Evolutionary conservation across 2,113 vertebrate genomes (phyloP), one percentile per base, ranked within the genome.

Genomic region (Hippocampus abdominalis): DNA sequence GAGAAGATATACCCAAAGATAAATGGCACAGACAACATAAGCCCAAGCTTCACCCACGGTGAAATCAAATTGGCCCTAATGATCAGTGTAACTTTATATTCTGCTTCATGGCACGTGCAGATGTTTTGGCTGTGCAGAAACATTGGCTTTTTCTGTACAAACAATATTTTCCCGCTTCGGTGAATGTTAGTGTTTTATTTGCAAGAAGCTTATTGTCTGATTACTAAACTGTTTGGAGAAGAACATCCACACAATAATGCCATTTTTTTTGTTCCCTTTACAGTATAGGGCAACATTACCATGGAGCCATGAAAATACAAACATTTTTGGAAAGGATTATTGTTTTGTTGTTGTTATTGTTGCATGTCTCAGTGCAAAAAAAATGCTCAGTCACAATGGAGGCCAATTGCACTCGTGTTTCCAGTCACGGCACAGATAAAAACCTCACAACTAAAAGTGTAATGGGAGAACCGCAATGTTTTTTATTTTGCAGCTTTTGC

Each of bases 131-230:
- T 20, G 3, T 66, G 64, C 48, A 25, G 73, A 73, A 69, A 69
- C 66, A 81, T 54, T 54, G 44, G 69, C 61, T 32, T 27, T 54
- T 73, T n/a, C n/a, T 73, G 67, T 68, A 66, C 77, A 86, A 71
- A 72, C 68, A 66, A 53, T 69, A 71, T 75, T 72, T 65, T 78
- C 77, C 66, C 78, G 66, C 66, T 72, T 71, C 46, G 0, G 27
- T 84, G 83, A 87, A 84, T 90, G 84, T 76, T 78, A 53, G 77
- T 88, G 85, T 90, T 89, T 88, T 80, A 90, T 92, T 86, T 88
- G 77, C 12, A 9, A 40, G 40, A 82, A 70, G 77, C 74, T 71
- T 70, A 53, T 62, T 3, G 78, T 40, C 73, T 68, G 36, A 70
- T 86, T 84, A 85, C 79, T 77, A 69, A 76, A 73, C 84, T 80